phyloP scores from a whole-genome alignment of 2,888 invertebrate genomes.

The Torymus texanus region DNA sequence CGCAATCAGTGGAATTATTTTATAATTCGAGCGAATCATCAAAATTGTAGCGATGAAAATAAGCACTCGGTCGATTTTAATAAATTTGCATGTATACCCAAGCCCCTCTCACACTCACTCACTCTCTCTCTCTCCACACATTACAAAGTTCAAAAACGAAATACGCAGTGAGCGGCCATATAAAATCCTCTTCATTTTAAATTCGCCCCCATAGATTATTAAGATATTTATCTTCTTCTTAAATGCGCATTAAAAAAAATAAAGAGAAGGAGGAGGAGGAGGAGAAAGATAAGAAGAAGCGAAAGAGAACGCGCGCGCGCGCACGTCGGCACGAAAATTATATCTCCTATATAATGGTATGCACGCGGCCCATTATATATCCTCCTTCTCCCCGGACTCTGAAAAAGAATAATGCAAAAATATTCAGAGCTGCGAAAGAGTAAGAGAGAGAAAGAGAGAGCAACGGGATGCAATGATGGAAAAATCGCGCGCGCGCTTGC shows the following conservation, averaged over 20 bases:
- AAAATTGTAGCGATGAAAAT: constrained; percentile 11
- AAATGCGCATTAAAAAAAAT: constrained; percentile 46
- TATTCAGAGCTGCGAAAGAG: constrained; percentile 24
- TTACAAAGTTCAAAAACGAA: constrained; percentile 13
- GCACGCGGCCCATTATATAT: constrained; percentile 14
- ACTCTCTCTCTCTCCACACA: no score
- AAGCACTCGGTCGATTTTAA: constrained; percentile 23
- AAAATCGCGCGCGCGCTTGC: constrained; percentile 41
- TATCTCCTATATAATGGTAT: constrained; percentile 34
- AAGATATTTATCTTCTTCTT: constrained; percentile 50
- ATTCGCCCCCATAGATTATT: constrained; percentile 42
- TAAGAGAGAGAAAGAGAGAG: no score
- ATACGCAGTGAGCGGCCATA: background rate
- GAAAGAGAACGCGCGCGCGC: background rate
- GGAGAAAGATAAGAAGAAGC: no score
- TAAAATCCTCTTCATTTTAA: constrained; percentile 29
- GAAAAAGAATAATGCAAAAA: constrained; percentile 51
- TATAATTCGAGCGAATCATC: constrained; percentile 12
- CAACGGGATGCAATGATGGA: constrained; percentile 36
- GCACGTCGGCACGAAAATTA: constrained; percentile 14
- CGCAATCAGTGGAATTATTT: background rate
- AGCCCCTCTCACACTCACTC: no score
- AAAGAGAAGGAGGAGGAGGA: no score
- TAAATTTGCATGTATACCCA: constrained; percentile 32
- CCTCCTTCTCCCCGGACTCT: constrained; percentile 17